Evolutionary conservation across 64 coral and sea anemone species (phyloP).

Genomic region (Dendronephthya gigantea): DNA sequence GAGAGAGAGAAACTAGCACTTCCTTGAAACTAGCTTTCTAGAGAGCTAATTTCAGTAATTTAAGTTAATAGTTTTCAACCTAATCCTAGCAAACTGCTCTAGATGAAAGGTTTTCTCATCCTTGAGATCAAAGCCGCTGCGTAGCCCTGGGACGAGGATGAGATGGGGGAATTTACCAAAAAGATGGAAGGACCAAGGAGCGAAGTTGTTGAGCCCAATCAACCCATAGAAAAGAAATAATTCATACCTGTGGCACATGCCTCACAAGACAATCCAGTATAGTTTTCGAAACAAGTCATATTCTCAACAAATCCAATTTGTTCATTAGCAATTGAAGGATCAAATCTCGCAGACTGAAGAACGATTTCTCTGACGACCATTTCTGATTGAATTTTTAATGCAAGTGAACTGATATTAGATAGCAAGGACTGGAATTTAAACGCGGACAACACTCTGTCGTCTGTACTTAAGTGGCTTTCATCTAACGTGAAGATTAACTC

Average conservation of each 20-base stretch:
- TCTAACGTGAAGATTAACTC: constrained; percentile 53
- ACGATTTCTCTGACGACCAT: constrained; percentile 38
- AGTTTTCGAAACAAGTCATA: constrained; percentile 62
- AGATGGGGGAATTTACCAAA: too few species aligned
- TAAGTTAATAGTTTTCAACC: too few species aligned
- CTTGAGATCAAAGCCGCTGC: too few species aligned
- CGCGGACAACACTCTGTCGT: not conserved
- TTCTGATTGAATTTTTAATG: constrained; percentile 29
- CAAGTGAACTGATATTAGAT: constrained; percentile 51
- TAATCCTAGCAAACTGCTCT: too few species aligned
- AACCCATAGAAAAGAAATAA: not conserved
- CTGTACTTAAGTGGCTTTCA: constrained; percentile 33
- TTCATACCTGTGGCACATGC: constrained; percentile 54
- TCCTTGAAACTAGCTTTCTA: too few species aligned
- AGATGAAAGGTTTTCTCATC: too few species aligned
- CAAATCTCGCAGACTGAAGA: constrained; percentile 36
- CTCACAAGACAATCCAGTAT: constrained; percentile 79
- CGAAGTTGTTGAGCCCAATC: too few species aligned
- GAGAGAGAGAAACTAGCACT: too few species aligned
- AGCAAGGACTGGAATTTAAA: constrained; percentile 79
- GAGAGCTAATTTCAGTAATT: too few species aligned
- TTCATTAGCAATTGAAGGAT: not conserved
- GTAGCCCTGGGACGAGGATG: too few species aligned
- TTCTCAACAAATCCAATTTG: constrained; percentile 69
- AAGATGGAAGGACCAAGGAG: too few species aligned